Evolutionary conservation across 2,113 vertebrate genomes (phyloP), one percentile per base, ranked within the genome.

Genomic region (Beaufortia kweichowensis): DNA sequence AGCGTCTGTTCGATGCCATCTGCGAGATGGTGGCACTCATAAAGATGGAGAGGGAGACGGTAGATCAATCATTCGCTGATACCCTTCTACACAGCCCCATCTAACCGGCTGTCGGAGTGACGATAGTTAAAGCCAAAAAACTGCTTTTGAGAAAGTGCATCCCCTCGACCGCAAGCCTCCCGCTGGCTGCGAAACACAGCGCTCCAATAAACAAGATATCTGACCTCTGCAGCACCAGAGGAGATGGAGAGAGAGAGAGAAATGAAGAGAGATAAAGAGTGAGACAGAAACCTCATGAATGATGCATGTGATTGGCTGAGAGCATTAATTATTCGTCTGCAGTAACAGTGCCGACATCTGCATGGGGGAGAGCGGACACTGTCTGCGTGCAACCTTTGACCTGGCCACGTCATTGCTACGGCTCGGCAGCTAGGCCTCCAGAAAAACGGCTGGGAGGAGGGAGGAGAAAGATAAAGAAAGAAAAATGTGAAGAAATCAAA

Each of bases 1-100:
- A 88, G 84, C 85, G 83, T 89, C 88, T 91, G 90, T 83, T 87
- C 84, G 71, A 77, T 79, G 78, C 87, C 87, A 90, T 90, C 90
- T 91, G 89, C 77, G 83, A 77, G 82, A 89, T 78, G 76, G 82
- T 78, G 81, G 83, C 74, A 87, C 79, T 84, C 76, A 82, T 81
- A 82, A 87, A 84, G 84, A 56, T 62, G 57, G 43, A 62, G 28
- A 83, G 70, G 61, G 21, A 41, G 19, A 62, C 50, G 71, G 53
- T 75, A 82, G 72, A 86, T 86, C 79, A 82, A 79, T 79, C 70
- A 73, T 31, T 73, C 6, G 19, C 41, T 31, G 70, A 61, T 61
- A 72, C 14, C 33, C 55, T 72, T 72, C 69, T 59, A 26, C 7
- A 57, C 24, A 15, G 26, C 35, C 24, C 14, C 35, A 21, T 76